Base-by-base conservation (phyloP, 2,888 invertebrate species). In the Macrosiphum euphorbiae region DNA sequence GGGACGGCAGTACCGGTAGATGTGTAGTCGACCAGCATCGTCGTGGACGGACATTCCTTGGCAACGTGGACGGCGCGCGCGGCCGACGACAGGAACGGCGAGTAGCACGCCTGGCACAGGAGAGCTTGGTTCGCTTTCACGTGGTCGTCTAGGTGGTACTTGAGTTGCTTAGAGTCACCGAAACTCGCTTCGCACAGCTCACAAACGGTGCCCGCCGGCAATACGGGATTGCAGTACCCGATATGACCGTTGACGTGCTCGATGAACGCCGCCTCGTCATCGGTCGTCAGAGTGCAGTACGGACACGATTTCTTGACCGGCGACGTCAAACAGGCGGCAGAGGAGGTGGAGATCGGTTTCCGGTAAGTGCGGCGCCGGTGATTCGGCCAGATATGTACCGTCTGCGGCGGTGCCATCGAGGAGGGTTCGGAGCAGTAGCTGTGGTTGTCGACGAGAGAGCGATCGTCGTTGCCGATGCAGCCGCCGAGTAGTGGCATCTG, bases 71-170 rank as follows among this genome's bases (percentile, higher is more conserved):
- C 24, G 10, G n/a, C 20, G 7, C 52, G 47, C 7, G 61, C 44
- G 89, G 26, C 41, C 13, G 7, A 20, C 50, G 94, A 94, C 16
- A 86, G 50, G 67, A 90, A 94, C 90, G 90, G 50, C 0, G n/a
- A n/a, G 61, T n/a, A 87, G 44, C 94, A 94, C 13, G 41, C 8
- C 13, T 3, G 20, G 86, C 94, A 94, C 47, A 90, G 24, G 10
- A 90, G 1, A 0, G n/a, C 24, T 5, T 90, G 86, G 61, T 87
- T 28, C 8, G 7, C 0, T 0, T 58, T 16, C 24, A 24, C 61
- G 61, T 94, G 94, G 10, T 52, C n/a, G 24, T 86, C 67, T 86
- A 94, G 35, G 41, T 94, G 93, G 26, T 11, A 16, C 24, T 44
- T 85, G 41, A 90, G 41, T 3, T 1, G 28, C 13, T 3, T 16